phyloP scores from a whole-genome alignment of 30 jellyfish, hydroid and myxozoan genomes.

The Hydractinia symbiolongicarpus region DNA sequence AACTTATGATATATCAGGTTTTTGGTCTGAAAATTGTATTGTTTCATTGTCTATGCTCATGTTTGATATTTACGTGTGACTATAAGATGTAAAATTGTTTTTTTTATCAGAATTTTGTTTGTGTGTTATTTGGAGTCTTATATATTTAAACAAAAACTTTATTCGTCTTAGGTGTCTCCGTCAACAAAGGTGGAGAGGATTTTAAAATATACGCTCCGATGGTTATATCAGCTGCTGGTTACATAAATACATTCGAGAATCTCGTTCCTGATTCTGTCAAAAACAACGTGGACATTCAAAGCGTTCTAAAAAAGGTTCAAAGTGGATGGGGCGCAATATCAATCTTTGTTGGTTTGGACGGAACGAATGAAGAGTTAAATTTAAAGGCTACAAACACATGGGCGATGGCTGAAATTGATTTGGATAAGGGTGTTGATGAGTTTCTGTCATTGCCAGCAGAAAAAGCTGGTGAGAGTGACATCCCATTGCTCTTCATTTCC shows the following conservation, averaged over 20 bases:
- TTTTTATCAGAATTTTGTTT: no score
- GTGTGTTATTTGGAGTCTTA: no score
- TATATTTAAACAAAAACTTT: not conserved
- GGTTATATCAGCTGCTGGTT: constrained; percentile 78
- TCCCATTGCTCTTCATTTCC: constrained; percentile 83
- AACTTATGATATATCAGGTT: no score
- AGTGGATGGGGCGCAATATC: constrained; percentile 82
- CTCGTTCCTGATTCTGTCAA: constrained; percentile 41
- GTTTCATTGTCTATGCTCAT: no score
- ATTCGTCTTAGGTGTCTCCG: constrained; percentile 55
- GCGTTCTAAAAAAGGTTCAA: constrained; percentile 36
- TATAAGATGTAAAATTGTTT: no score
- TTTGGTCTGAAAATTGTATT: no score
- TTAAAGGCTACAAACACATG: constrained; percentile 64
- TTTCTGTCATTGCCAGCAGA: constrained; percentile 45
- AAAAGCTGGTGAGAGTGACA: constrained; percentile 63
- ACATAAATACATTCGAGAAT: constrained; percentile 58
- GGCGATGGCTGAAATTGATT: constrained; percentile 64
- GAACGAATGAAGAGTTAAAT: constrained; percentile 71
- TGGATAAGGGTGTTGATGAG: constrained; percentile 39
- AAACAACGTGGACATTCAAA: constrained; percentile 28
- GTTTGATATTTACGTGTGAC: no score
- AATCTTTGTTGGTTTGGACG: constrained; percentile 74
- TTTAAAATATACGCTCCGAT: constrained; percentile 68
- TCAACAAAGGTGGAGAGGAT: constrained; percentile 62